Percentiles rank a stretch among this genome's conserved stretches.
phyloP scores from a whole-genome alignment of 2,888 invertebrate genomes.

The Drosophila formosana region DNA sequence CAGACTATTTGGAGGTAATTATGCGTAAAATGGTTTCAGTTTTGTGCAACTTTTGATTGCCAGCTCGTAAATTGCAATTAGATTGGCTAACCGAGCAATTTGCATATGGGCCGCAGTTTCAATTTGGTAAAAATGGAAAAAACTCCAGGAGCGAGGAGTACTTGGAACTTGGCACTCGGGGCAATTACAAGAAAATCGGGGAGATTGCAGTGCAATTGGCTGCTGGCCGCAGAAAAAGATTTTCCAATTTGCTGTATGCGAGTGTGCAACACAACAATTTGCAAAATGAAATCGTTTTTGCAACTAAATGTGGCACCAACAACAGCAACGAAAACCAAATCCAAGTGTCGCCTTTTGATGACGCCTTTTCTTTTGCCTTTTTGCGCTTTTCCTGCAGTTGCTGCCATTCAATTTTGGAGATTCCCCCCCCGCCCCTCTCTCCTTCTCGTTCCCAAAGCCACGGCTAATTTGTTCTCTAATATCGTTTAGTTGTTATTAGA shows the following conservation, averaged over 20 bases:
- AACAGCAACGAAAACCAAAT: constrained; percentile 27
- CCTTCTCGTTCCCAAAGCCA: background rate
- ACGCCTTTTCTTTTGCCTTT: constrained; percentile 20
- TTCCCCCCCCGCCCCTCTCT: background rate
- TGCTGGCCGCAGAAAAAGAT: constrained; percentile 56
- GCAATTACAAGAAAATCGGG: constrained; percentile 65
- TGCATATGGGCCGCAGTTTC: constrained; percentile 54
- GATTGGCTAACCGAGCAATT: constrained; percentile 42
- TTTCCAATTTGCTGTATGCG: constrained; percentile 25
- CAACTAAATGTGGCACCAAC: constrained; percentile 29
- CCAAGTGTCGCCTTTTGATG: constrained; percentile 43
- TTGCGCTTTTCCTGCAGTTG: constrained; percentile 38
- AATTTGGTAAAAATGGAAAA: constrained; percentile 49
- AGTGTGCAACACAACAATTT: constrained; percentile 69
- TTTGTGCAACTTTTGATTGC: constrained; percentile 40
- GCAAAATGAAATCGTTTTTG: constrained; percentile 72
- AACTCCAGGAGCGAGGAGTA: constrained; percentile 10
- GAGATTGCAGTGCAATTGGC: constrained; percentile 22
- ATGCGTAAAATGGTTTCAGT: constrained; percentile 32
- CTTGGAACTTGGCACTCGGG: constrained; percentile 30
- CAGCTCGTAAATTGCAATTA: constrained; percentile 57
- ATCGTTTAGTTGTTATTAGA: constrained; percentile 78
- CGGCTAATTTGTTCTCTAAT: constrained; percentile 67
- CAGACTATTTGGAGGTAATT: constrained; percentile 23
- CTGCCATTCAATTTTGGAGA: constrained; percentile 49